Base-by-base conservation (phyloP, 2,888 invertebrate genomes). In the Lottia scabra region DNA sequence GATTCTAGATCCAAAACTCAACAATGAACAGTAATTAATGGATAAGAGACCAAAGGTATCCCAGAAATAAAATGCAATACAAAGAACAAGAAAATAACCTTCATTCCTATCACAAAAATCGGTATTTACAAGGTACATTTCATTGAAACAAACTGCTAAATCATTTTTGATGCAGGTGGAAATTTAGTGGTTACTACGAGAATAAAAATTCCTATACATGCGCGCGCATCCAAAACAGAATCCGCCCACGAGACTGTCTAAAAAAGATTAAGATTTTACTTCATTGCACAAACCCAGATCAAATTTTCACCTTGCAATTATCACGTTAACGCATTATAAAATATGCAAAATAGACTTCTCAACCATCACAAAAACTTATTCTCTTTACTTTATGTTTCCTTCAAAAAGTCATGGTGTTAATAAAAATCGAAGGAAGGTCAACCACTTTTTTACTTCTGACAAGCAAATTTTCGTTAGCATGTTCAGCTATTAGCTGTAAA, bases 221-320 rank as follows among this genome's bases (percentile, higher is more conserved):
- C 70, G 64, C 64, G 70, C 70, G 70, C 72, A 75, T 72, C 73
- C 46, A 63, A 63, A 69, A 70, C 45, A 62, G 56, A 62, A 72
- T 67, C 75, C 75, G 72, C 75, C 75, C 75, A 75, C 75, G 75
- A 75, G 63, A 69, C 56, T 23, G 13, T 10, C 23, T 56, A 19
- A 8, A 8, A 10, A 56, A 23, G 56, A 13, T n/a, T n/a, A n/a
- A 38, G 38, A 38, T 10, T 56, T n/a, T n/a, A 23, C 12, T 23
- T 1, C 13, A 56, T 23, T 19, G 13, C 19, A 12, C 19, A 12
- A 56, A 56, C 56, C 56, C 19, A 56, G 23, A 56, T 10, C n/a
- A 23, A 19, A 23, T 23, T 13, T 10, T 19, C 2, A 8, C 23
- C 19, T 56, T 56, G 10, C 19, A 10, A 23, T 19, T 13, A 19